Evolutionary conservation across 2,797 vertebrate species (phyloP).

Genomic region (Psittacula derbiana): DNA sequence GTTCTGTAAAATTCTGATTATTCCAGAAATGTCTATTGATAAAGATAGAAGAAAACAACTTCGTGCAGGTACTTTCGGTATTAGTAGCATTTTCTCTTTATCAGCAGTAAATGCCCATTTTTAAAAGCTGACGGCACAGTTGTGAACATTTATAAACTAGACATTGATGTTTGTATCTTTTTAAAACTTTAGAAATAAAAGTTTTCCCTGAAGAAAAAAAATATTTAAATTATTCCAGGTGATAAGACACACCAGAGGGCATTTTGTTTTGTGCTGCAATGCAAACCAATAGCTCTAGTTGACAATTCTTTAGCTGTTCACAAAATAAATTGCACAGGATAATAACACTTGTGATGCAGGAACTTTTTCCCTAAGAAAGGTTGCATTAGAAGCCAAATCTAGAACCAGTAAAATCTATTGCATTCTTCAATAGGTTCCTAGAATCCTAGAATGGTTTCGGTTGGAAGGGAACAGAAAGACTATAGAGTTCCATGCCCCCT

Average conservation of each 20-base stretch:
- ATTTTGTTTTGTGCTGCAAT: neutral
- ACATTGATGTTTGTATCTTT: neutral
- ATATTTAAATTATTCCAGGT: neutral
- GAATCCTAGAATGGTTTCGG: neutral
- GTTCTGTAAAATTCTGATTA: neutral
- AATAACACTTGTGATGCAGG: rapidly evolving
- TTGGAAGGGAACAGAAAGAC: neutral
- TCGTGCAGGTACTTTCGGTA: neutral
- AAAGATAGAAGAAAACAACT: neutral
- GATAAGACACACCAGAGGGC: neutral
- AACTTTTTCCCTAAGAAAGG: neutral
- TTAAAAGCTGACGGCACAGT: neutral
- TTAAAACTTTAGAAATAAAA: neutral
- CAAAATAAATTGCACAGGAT: neutral
- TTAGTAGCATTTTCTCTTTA: neutral
- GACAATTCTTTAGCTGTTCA: neutral
- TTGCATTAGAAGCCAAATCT: neutral
- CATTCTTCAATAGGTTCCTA: neutral
- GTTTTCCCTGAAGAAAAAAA: neutral
- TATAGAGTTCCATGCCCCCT: neutral
- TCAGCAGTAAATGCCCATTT: neutral
- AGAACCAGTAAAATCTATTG: neutral
- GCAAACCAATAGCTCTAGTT: neutral
- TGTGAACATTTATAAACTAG: neutral
- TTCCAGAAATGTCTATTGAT: neutral